These are phyloP conservation scores for Eilema depressum DNA, from an alignment of 2,888 invertebrate genomes.

Conservation along the genomic window DNA sequence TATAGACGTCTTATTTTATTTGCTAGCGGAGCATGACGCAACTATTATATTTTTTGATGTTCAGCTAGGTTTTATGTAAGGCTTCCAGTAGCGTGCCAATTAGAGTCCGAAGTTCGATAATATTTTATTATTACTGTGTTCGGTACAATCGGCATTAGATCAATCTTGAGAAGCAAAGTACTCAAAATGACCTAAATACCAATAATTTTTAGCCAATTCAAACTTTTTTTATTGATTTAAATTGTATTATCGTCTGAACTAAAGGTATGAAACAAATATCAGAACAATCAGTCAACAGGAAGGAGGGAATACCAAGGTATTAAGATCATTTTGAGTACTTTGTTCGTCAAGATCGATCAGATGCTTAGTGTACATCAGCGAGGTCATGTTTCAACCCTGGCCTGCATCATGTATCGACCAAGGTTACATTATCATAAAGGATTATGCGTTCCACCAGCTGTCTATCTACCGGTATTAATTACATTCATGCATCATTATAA, in stretches of 20 bases:
- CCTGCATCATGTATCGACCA: slow-evolving; percentile 49
- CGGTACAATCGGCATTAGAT: too few species aligned
- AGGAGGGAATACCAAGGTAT: too few species aligned
- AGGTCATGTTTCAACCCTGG: slow-evolving; percentile 49
- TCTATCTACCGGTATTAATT: slow-evolving; percentile 24
- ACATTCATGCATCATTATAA: background rate
- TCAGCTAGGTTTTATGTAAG: slow-evolving; percentile 64
- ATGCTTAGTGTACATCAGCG: too few species aligned
- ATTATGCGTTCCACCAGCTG: slow-evolving; percentile 36
- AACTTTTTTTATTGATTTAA: too few species aligned
- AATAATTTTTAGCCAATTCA: too few species aligned
- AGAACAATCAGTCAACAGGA: too few species aligned
- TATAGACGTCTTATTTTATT: slow-evolving; percentile 63
- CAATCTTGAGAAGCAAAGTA: too few species aligned
- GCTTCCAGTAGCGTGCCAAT: slow-evolving; percentile 68
- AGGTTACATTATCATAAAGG: slow-evolving; percentile 49
- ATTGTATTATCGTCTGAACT: too few species aligned
- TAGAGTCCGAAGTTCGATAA: slow-evolving; percentile 33
- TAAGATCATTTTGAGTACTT: too few species aligned
- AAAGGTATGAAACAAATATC: too few species aligned
- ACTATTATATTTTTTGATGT: slow-evolving; percentile 54
- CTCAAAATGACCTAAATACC: too few species aligned
- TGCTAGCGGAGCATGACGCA: slow-evolving; percentile 52
- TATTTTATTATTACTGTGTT: slow-evolving; percentile 33
- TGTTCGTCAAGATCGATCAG: too few species aligned